phyloP scores from a whole-genome alignment of 1,140 invertebrate species.

The Oedothorax gibbosus region DNA sequence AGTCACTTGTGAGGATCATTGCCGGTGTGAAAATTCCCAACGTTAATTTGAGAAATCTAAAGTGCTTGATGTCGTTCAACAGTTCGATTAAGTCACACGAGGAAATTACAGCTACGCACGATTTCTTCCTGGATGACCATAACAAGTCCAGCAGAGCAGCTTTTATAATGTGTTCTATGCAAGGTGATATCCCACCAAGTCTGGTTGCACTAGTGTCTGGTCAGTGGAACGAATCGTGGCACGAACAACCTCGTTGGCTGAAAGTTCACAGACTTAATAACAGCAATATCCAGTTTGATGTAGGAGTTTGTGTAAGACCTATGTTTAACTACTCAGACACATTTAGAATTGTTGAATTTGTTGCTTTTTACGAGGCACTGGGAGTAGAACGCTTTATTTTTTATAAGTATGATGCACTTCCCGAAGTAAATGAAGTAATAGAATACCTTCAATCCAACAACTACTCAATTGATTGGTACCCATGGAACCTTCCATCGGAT shows the following conservation, averaged over 20 bases:
- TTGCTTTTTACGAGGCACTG: slow-evolving; percentile 87
- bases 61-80: slow-evolving; percentile 24
- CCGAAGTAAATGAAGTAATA: slow-evolving; percentile 76
- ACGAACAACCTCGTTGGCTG: background rate
- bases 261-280: background rate
- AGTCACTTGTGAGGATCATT: slow-evolving; percentile 36
- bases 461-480: slow-evolving; percentile 78
- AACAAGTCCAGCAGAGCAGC: slow-evolving; percentile 2
- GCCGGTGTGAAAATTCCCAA: background rate
- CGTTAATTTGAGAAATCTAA: background rate
- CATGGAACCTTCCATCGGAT: slow-evolving; percentile 84
- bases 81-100: background rate
- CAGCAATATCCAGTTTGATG: background rate
- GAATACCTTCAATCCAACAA: slow-evolving; percentile 76
- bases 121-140: slow-evolving; percentile 39
- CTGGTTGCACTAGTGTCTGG: slow-evolving; percentile 18
- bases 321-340: slow-evolving; percentile 86
- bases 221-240: slow-evolving; percentile 1
- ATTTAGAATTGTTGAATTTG: slow-evolving; percentile 86
- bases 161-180: slow-evolving; percentile 13
- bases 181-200: background rate
- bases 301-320: slow-evolving; percentile 92
- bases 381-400: slow-evolving; percentile 90
- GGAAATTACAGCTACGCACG: background rate
- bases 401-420: slow-evolving; percentile 88